Base-by-base conservation (phyloP, 2,113 vertebrate species). In the Brienomyrus brachyistius region DNA sequence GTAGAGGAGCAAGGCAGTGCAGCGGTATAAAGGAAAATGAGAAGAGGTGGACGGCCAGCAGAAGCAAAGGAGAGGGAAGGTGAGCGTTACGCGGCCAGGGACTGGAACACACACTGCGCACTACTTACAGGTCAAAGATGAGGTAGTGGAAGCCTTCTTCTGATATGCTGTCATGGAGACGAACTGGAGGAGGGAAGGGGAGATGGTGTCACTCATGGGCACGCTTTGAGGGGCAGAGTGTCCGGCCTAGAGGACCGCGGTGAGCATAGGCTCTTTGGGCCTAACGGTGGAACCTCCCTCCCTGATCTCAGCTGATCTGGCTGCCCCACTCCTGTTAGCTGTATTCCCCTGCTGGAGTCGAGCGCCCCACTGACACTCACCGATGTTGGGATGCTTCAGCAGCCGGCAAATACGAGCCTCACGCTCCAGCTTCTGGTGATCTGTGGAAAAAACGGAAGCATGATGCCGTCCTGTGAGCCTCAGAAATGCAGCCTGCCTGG, bases 401-500 rank as follows among this genome's bases (percentile, higher is more conserved):
- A 97, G 96, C 66, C 96, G 95, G 92, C 96, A 97, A 92, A 97
- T 97, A 0, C 96, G 95, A 0, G 96, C 96, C 91, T 97, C 96
- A 11, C 96, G 93, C 93, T 97, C 96, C 94, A 97, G 93, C 90
- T 97, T 97, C 95, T 97, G 96, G 91, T 97, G 96, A 93, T 97
- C 96, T 97, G 85, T 54, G 35, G 66, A 74, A 50, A 54, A 17
- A 56, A n/a, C 2, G 6, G 47, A 27, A 23, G 83, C 23, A 6
- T 4, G 23, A 48, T 3, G 83, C 21, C 10, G 1, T 27, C 23
- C 83, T 15, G 10, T 51, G 10, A 51, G n/a, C 48, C 4, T 86
- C 23, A 86, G 80, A 83, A 6, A 9, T 66, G 5, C 5, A 47
- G 80, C 19, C 80, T 48, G 21, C 23, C 59, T 62, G 21, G 23